These are phyloP conservation scores for Amphiprion percula DNA, from an alignment of 2,113 vertebrate species.

Conservation along the genomic window DNA sequence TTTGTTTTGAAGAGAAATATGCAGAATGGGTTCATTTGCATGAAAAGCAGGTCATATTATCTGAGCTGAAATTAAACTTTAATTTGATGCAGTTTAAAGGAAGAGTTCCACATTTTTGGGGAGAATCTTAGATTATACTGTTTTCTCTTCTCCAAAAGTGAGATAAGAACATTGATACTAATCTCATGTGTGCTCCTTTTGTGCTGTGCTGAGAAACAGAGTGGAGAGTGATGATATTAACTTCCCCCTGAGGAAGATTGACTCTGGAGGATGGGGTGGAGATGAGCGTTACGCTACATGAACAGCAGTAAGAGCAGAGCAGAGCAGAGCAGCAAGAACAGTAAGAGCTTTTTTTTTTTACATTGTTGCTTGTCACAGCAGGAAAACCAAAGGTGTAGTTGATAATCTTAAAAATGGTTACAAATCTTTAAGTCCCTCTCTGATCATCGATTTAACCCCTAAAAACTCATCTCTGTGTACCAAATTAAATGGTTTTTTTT, in stretches of 20 bases:
- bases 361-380: slow-evolving; percentile 1
- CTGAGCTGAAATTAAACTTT: not conserved
- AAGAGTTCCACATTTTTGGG: too few relatives aligned
- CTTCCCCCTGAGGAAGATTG: not conserved
- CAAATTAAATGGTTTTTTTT: too few relatives aligned
- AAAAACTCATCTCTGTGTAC: too few relatives aligned
- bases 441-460: too few relatives aligned
- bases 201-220: not conserved
- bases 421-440: too few relatives aligned
- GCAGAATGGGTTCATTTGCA: too few relatives aligned
- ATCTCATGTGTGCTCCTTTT: too few relatives aligned
- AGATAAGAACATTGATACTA: too few relatives aligned
- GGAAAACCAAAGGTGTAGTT: not conserved
- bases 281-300: not conserved
- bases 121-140: too few relatives aligned
- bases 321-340: not conserved
- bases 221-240: not conserved
- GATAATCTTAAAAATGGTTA: not conserved
- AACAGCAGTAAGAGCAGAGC: slow-evolving; percentile 2
- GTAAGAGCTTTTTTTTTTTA: not conserved
- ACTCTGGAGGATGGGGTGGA: not conserved
- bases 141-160: too few relatives aligned
- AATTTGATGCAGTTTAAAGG: not conserved
- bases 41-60: too few relatives aligned
- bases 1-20: too few relatives aligned